Evolutionary conservation across 2,113 vertebrate species (phyloP), one percentile per base, ranked within the genome.

Genomic region (Oncorhynchus mykiss): DNA sequence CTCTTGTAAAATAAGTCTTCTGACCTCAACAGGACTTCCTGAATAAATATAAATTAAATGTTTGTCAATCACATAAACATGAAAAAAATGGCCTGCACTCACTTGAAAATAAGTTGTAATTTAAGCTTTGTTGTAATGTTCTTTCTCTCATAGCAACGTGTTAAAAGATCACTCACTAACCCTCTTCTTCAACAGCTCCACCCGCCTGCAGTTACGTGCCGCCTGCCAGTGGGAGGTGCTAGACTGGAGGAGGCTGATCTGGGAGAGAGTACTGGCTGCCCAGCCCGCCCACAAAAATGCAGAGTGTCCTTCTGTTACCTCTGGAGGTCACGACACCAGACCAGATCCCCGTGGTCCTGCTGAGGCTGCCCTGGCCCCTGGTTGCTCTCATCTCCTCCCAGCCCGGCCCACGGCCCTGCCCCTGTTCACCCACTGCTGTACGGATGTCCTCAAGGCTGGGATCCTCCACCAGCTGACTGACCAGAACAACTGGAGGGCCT

Each of bases 401-500:
- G 80, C 85, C 86, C 94, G 95, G 70, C 92, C 95, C 64, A 86
- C 91, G 31, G 93, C 94, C 48, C 88, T 95, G 69, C 93, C 95
- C 6, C 70, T 93, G 0, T 93, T 94, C 18, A 88, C 93, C 71
- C 94, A 94, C 14, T 92, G 89, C 80, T 93, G 93, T 78, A 86
- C 85, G 2, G 95, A 95, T 39, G 90, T 95, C 76, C 87, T 98
- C n/a, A 97, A 94, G 86, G 94, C 95, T 0, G 97, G 96, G 59
- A 92, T 95, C 12, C 94, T 99, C 6, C 94, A 96, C 79, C 93
- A 94, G 83, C 91, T 98, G 71, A 92, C 93, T 9, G 82, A 96
- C 78, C 96, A 95, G 73, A 97, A 97, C 88, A 96, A 96, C 91
- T 99, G 96, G 97, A 94, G 95, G 73, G 91, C 96, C 4, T 98